These are phyloP conservation scores for Lophochroa leadbeateri DNA, from an alignment of 2,113 vertebrate species.

Conservation along the genomic window DNA sequence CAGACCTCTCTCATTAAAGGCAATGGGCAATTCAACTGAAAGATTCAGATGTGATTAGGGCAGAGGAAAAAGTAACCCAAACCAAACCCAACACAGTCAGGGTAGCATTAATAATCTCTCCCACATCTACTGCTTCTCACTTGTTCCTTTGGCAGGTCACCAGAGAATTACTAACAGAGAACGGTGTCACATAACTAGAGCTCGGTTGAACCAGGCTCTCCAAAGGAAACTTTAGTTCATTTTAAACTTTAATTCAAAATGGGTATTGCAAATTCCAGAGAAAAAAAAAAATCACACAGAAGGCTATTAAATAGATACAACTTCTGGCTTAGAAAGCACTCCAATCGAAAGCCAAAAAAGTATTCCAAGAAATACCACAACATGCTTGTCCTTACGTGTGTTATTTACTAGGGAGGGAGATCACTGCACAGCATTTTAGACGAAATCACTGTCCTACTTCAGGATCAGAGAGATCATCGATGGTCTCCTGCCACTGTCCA, in stretches of 20 bases:
- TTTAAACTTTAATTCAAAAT: not conserved
- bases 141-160: not conserved
- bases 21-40: not conserved
- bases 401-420: not conserved
- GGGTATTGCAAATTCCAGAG: rapidly evolving
- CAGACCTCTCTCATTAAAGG: not conserved
- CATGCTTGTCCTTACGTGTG: rapidly evolving
- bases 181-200: not conserved
- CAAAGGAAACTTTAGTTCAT: not conserved
- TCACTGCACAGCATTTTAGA: not conserved
- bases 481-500: rapidly evolving
- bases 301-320: not conserved
- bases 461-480: rapidly evolving
- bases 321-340: not conserved
- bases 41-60: not conserved
- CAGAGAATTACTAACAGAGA: not conserved
- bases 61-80: not conserved
- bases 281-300: not conserved
- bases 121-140: not conserved
- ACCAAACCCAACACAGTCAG: not conserved
- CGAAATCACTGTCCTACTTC: not conserved
- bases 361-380: rapidly evolving
- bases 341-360: not conserved
- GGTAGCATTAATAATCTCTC: not conserved
- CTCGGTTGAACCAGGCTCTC: not conserved